Conservation (phyloP, 1,140 invertebrate genomes). For the Eciton burchellii region DNA sequence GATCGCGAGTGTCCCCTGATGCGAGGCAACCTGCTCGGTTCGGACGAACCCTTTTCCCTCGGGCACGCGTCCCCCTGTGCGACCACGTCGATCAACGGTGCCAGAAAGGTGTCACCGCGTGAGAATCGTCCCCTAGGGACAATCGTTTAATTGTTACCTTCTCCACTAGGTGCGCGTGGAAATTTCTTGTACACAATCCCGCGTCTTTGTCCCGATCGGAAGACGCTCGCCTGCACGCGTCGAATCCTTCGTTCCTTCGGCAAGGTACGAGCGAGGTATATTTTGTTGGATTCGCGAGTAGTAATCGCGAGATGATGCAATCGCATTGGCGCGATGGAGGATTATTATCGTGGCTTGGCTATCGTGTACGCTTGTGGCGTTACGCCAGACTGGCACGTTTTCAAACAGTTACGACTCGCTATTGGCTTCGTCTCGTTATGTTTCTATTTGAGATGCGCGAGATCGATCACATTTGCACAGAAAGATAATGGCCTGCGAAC, state of each 20-base stretch:
- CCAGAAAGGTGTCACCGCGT: slow-evolving; percentile 25
- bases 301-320: too few relatives aligned
- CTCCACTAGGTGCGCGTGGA: not conserved
- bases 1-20: slow-evolving; percentile 13
- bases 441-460: not conserved
- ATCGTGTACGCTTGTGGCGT: too few relatives aligned
- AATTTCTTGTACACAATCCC: not conserved
- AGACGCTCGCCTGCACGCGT: not conserved
- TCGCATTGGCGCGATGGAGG: too few relatives aligned
- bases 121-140: slow-evolving; percentile 22
- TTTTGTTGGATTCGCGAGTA: too few relatives aligned
- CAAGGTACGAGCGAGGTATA: too few relatives aligned
- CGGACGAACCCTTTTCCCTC: slow-evolving; percentile 33
- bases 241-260: too few relatives aligned
- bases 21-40: slow-evolving; percentile 2
- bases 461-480: not conserved
- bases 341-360: too few relatives aligned
- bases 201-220: not conserved
- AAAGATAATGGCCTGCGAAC: not conserved
- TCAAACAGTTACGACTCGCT: not conserved
- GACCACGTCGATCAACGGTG: slow-evolving; percentile 14
- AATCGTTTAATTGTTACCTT: slow-evolving; percentile 40
- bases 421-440: not conserved
- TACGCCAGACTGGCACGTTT: not conserved
- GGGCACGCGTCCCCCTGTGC: slow-evolving; percentile 36